Evolutionary conservation across 2,113 vertebrate genomes (phyloP).

Genomic region (Mugil cephalus): DNA sequence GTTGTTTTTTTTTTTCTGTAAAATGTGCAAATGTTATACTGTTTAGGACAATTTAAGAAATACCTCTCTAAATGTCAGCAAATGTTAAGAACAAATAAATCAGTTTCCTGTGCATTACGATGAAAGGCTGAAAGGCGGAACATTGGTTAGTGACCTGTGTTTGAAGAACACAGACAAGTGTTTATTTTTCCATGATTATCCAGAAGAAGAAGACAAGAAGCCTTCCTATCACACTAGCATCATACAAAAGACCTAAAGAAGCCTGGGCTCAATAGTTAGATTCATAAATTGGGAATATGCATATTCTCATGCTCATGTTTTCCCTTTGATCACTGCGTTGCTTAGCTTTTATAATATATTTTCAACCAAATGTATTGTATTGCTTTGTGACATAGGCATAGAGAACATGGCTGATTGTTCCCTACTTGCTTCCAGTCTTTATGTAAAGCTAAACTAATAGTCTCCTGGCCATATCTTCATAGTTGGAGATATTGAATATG

Average conservation of each 20-base stretch:
- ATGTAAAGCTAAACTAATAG: no score
- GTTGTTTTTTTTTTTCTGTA: neutral
- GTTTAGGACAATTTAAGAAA: neutral
- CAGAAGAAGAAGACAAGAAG: neutral
- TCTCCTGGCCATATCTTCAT: no score
- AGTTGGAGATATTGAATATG: no score
- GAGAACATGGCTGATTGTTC: no score
- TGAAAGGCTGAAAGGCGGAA: neutral
- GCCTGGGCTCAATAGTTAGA: no score
- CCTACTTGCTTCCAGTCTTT: no score
- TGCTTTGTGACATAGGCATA: no score
- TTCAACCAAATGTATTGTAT: no score
- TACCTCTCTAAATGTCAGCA: neutral
- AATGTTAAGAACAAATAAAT: slow-evolving; percentile 2
- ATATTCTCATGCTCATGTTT: no score
- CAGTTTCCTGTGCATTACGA: neutral
- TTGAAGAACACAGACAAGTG: slow-evolving; percentile 5
- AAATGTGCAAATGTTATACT: neutral
- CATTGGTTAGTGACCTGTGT: slow-evolving; percentile 2
- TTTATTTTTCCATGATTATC: neutral
- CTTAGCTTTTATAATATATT: no score
- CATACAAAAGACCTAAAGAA: neutral
- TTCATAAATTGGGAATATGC: no score
- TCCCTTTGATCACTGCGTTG: no score
- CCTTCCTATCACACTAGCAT: neutral